Evolutionary conservation across 1,140 invertebrate genomes (phyloP), one percentile per base, ranked within the genome.

Genomic region (Drosophila willistoni): DNA sequence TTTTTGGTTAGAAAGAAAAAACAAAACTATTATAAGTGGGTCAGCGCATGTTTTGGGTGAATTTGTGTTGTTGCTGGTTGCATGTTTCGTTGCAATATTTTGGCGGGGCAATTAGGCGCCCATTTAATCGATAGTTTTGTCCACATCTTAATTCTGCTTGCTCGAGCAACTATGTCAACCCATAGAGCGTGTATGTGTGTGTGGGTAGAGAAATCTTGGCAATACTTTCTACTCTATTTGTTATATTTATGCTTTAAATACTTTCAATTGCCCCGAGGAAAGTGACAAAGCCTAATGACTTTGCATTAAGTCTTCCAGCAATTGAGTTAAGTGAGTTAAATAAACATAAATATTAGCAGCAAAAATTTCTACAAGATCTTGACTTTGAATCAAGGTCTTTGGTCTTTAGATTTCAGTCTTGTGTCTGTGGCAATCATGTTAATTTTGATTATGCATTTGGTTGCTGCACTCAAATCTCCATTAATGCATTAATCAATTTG

Each of bases 51-150:
- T 54, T 64, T 75, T 75, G 72, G 64, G 72, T 75, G 72, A 39
- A 36, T 22, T 10, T 25, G 33, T 29, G 29, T 42, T 54, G 39
- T 47, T 68, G 75, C 12, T 47, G 61, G 14, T 61, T 60, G 44
- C 44, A 51, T 56, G 17, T 55, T 71, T 36, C 25, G 29, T 25
- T 22, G 66, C 65, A 25, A 41, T 56, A 42, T 55, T 75, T 75
- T 51, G 73, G 73, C 73, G 64, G 47, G 57, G 42, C 72, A 75
- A 75, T 75, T 75, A 75, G 73, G 54, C 55, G 64, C 72, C 72
- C 73, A 68, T 75, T 75, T 72, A 75, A 59, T 75, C 73, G 73
- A 75, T 75, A 75, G 57, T 73, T 64, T 47, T 65, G 54, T 68
- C 75, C 72, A 56, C 73, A 59, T 63, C 64, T 68, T 75, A 57